A percentile compares a stretch with the other conserved stretches of the same genome.
Conservation (phyloP, 2,113 vertebrate genomes). For the Dicrurus megarhynchus region DNA sequence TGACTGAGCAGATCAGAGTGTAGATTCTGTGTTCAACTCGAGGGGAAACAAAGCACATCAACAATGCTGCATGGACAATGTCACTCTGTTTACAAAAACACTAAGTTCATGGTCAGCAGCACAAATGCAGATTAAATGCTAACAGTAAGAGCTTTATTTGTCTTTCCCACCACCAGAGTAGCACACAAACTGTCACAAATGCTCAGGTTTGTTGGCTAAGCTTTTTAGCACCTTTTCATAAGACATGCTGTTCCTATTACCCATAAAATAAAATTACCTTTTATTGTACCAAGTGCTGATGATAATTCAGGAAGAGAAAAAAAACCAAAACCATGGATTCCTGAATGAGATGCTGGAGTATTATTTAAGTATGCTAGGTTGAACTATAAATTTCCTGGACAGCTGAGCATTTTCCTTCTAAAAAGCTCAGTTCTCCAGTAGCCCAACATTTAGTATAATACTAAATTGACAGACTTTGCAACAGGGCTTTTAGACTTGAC, state of each 20-base stretch:
- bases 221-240: neutral
- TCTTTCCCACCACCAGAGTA: neutral
- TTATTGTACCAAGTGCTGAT: neutral
- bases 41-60: neutral
- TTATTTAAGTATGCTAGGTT: neutral
- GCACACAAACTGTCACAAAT: neutral
- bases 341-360: neutral
- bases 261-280: neutral
- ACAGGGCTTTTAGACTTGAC: neutral
- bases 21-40: neutral
- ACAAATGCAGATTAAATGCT: slow-evolving; percentile 19
- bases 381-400: neutral
- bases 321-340: neutral
- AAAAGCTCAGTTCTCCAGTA: neutral
- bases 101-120: slow-evolving; percentile 25
- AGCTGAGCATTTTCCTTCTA: neutral
- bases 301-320: neutral
- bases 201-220: slow-evolving; percentile 2
- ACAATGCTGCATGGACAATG: slow-evolving; percentile 14
- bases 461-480: neutral
- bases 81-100: slow-evolving; percentile 2
- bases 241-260: neutral
- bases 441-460: neutral
- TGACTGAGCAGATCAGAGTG: neutral
- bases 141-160: slow-evolving; percentile 32